Evolutionary conservation across 2,888 invertebrate genomes (phyloP).

Genomic region (Drosophila prostipennis): DNA sequence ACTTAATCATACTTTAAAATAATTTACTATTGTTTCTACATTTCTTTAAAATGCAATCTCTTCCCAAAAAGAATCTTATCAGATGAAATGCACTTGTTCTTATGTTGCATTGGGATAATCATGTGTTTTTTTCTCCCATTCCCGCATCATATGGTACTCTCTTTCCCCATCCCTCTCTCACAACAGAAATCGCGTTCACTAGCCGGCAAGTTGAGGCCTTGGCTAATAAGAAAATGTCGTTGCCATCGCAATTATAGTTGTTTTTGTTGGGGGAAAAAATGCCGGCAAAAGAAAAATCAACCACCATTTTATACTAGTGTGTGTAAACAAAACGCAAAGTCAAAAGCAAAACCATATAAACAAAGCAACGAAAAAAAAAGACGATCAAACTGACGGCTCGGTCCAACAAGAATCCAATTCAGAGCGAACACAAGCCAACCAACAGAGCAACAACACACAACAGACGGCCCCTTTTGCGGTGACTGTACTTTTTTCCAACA

Average conservation of each 20-base stretch:
- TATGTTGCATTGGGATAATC: constrained; percentile 5
- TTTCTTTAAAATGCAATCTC: too few species aligned
- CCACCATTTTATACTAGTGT: constrained; percentile 12
- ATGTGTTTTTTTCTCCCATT: constrained; percentile 15
- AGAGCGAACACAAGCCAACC: constrained; percentile 54
- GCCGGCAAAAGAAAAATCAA: constrained; percentile 59
- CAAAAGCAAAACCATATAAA: constrained; percentile 49
- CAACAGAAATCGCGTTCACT: background rate
- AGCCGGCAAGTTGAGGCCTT: constrained; percentile 44
- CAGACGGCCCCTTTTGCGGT: constrained; percentile 79
- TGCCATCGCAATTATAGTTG: constrained; percentile 33
- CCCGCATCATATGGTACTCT: constrained; percentile 39
- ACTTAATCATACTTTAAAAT: too few species aligned
- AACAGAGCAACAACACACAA: constrained; percentile 39
- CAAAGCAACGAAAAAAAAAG: constrained; percentile 45
- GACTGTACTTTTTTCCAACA: constrained; percentile 84
- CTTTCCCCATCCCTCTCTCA: background rate
- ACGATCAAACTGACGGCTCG: constrained; percentile 63
- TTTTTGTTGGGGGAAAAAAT: constrained; percentile 53
- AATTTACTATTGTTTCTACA: too few species aligned
- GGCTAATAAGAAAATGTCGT: constrained; percentile 68
- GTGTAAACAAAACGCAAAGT: constrained; percentile 69
- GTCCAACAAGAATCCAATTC: constrained; percentile 72
- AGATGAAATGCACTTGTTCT: constrained; percentile 21
- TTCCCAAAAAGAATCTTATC: background rate